Conservation (phyloP, 2,113 vertebrate species). For the Enhydra lutris region DNA sequence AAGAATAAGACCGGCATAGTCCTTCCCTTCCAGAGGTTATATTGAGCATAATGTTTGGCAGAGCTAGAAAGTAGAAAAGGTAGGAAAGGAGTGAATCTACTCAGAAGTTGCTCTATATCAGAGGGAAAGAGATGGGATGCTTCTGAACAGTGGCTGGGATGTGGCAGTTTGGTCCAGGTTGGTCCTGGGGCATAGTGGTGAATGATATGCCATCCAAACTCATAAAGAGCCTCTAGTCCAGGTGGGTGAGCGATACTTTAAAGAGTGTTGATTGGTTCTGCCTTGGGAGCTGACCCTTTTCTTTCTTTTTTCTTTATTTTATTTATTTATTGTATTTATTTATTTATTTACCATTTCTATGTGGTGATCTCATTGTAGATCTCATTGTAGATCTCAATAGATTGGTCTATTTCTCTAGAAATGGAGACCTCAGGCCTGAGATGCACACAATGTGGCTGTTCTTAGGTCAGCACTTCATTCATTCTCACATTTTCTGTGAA, state of each 20-base stretch:
- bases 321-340: no score
- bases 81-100: neutral
- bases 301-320: no score
- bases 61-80: neutral
- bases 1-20: neutral
- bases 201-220: neutral
- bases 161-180: neutral
- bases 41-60: neutral
- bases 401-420: neutral
- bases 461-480: neutral
- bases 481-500: neutral
- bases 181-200: neutral
- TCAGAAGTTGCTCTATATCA: neutral
- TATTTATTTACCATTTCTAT: neutral
- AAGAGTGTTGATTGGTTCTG: accelerated
- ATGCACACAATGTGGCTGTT: neutral
- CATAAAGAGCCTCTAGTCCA: neutral
- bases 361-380: neutral
- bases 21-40: neutral
- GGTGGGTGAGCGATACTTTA: no score
- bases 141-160: neutral
- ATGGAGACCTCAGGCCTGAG: neutral
- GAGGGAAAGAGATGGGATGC: neutral
- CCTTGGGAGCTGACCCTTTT: neutral
- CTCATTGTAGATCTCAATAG: neutral